Conservation (phyloP, 2,888 invertebrate species). For the Philhelius pedissequus region DNA sequence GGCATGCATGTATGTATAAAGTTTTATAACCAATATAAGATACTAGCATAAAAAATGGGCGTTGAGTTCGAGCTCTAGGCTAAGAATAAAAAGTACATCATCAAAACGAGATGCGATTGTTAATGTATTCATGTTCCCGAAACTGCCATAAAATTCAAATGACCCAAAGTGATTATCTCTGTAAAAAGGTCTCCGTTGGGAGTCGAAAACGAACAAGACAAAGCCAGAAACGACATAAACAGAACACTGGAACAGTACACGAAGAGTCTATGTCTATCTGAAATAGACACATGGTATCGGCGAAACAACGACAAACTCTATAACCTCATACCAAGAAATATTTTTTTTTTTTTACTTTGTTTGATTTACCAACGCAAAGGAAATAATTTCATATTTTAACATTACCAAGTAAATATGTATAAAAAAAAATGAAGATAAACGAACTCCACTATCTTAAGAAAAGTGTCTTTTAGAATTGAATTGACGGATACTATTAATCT, state of each 20-base stretch:
- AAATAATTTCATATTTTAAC: constrained; percentile 28
- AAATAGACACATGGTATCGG: constrained; percentile 46
- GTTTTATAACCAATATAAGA: constrained; percentile 27
- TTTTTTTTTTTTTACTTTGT: constrained; percentile 34
- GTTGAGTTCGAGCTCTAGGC: not conserved
- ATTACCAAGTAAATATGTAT: constrained; percentile 16
- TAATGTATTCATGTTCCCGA: constrained; percentile 48
- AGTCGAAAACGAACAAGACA: constrained; percentile 13
- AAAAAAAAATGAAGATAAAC: not conserved
- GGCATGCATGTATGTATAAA: not conserved
- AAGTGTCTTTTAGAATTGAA: constrained; percentile 62
- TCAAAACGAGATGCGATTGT: constrained; percentile 19
- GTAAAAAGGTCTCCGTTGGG: constrained; percentile 55
- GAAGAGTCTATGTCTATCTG: not conserved
- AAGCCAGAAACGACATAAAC: not conserved
- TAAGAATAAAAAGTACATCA: not conserved
- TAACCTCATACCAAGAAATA: constrained; percentile 57
- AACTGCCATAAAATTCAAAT: constrained; percentile 60
- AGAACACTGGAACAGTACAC: not conserved
- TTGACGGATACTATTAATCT: constrained; percentile 66
- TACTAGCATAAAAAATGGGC: constrained; percentile 17
- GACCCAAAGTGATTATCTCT: constrained; percentile 61
- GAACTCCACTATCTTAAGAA: constrained; percentile 43
- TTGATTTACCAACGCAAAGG: constrained; percentile 63
- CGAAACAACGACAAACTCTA: not conserved